Evolutionary conservation across 2,113 vertebrate species (phyloP).

Genomic region (Misgurnus anguillicaudatus): DNA sequence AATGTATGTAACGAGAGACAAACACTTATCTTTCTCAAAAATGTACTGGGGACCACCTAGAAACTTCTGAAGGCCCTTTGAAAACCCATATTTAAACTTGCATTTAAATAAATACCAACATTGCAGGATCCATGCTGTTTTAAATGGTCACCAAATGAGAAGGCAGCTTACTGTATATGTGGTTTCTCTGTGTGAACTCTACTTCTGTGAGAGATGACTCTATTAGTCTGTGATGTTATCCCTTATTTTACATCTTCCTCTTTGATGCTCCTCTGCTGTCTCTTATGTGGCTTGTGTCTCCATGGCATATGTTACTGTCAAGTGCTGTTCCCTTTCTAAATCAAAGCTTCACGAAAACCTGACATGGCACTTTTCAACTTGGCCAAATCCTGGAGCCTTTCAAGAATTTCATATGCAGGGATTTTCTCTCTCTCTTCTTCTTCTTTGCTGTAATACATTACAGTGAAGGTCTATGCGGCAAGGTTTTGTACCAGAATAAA

Average conservation of each 20-base stretch:
- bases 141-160: neutral
- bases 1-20: too few relatives aligned
- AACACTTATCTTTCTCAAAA: too few relatives aligned
- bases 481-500: too few relatives aligned
- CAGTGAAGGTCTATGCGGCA: too few relatives aligned
- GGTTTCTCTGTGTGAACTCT: neutral
- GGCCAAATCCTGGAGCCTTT: slow-evolving; percentile 59
- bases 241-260: slow-evolving; percentile 14
- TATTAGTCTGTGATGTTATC: slow-evolving; percentile 31
- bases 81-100: too few relatives aligned
- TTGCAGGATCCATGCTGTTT: neutral
- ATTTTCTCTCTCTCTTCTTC: too few relatives aligned
- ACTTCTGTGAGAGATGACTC: neutral
- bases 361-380: slow-evolving; percentile 66
- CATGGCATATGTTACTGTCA: slow-evolving; percentile 56
- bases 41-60: too few relatives aligned
- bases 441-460: too few relatives aligned
- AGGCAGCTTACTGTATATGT: neutral
- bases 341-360: slow-evolving; percentile 57
- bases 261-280: slow-evolving; percentile 59
- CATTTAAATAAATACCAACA: too few relatives aligned
- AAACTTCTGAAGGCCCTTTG: too few relatives aligned
- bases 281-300: slow-evolving; percentile 51
- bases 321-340: slow-evolving; percentile 62
- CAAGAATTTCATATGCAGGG: neutral